Evolutionary conservation across 2,113 vertebrate genomes (phyloP).

Genomic region (Melanostigma gelatinosum): DNA sequence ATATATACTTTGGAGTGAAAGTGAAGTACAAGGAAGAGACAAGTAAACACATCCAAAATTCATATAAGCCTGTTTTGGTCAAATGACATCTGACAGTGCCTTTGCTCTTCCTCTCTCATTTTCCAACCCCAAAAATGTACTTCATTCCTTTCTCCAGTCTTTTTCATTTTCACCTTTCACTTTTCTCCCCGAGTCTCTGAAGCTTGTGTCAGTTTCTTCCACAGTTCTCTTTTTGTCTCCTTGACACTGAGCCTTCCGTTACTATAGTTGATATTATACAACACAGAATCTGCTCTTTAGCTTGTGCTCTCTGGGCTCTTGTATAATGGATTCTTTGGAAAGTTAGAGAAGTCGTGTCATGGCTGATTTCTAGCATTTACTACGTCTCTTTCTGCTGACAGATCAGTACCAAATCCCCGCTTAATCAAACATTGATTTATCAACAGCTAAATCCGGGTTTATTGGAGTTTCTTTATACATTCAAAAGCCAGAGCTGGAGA

Average conservation of each 20-base stretch:
- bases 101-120: neutral
- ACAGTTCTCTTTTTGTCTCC: constrained; percentile 11
- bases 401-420: constrained; percentile 30
- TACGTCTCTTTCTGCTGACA: constrained; percentile 17
- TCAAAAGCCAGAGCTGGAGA: constrained; percentile 11
- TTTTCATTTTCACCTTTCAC: constrained; percentile 34
- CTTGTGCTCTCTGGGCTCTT: constrained; percentile 25
- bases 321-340: constrained; percentile 36
- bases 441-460: constrained; percentile 37
- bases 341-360: constrained; percentile 19
- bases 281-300: constrained; percentile 30
- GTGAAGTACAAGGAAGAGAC: neutral
- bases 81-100: neutral
- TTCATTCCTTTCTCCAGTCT: neutral
- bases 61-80: neutral
- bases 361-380: constrained; percentile 26
- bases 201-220: constrained; percentile 10
- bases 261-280: constrained; percentile 56
- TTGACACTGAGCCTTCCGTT: constrained; percentile 14
- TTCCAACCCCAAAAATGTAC: neutral
- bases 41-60: constrained; percentile 28
- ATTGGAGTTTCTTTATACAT: constrained; percentile 32
- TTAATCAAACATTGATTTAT: constrained; percentile 44
- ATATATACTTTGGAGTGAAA: constrained; percentile 6
- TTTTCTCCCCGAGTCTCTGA: neutral